phyloP scores from a whole-genome alignment of 2,888 invertebrate genomes.

The Bembecia ichneumoniformis region DNA sequence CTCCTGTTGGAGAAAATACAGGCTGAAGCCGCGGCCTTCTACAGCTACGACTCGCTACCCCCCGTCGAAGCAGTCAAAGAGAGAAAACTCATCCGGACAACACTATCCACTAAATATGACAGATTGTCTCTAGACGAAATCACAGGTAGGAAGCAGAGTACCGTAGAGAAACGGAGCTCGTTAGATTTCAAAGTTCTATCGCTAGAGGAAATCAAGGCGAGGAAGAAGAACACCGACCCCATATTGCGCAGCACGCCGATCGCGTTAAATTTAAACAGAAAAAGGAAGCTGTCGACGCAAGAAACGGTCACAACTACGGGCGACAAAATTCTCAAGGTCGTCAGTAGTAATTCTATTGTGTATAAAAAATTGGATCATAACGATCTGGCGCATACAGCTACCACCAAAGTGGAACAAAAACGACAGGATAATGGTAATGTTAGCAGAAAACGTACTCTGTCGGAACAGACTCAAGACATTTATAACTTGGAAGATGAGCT shows the following conservation, averaged over 20 bases:
- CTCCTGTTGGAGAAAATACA: slow-evolving; percentile 78
- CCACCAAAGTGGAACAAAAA: slow-evolving; percentile 31
- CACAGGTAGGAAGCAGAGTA: slow-evolving; percentile 34
- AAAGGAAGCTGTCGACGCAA: slow-evolving; percentile 54
- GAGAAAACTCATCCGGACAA: slow-evolving; percentile 37
- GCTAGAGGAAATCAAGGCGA: slow-evolving; percentile 64
- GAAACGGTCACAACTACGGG: slow-evolving; percentile 53
- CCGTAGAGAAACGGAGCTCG: slow-evolving; percentile 26
- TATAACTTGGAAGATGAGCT: slow-evolving; percentile 49
- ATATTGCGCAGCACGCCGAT: slow-evolving; percentile 36
- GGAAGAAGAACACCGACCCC: slow-evolving; percentile 35
- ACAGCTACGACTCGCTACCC: slow-evolving; percentile 71
- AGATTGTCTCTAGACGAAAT: slow-evolving; percentile 68
- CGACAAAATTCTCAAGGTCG: slow-evolving; percentile 61
- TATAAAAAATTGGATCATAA: slow-evolving; percentile 52
- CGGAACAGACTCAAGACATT: slow-evolving; percentile 43
- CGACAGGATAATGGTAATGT: slow-evolving; percentile 22
- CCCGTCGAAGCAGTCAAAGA: slow-evolving; percentile 22
- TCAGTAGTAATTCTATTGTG: slow-evolving; percentile 58
- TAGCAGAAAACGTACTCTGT: slow-evolving; percentile 50
- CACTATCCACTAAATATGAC: slow-evolving; percentile 52
- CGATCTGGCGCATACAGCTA: slow-evolving; percentile 21
- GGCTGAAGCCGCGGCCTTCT: slow-evolving; percentile 80
- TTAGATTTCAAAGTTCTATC: slow-evolving; percentile 64
- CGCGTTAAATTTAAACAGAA: slow-evolving; percentile 46